These are phyloP conservation scores for Gobiocypris rarus DNA, from an alignment of 2,113 vertebrate species.

Conservation along the genomic window DNA sequence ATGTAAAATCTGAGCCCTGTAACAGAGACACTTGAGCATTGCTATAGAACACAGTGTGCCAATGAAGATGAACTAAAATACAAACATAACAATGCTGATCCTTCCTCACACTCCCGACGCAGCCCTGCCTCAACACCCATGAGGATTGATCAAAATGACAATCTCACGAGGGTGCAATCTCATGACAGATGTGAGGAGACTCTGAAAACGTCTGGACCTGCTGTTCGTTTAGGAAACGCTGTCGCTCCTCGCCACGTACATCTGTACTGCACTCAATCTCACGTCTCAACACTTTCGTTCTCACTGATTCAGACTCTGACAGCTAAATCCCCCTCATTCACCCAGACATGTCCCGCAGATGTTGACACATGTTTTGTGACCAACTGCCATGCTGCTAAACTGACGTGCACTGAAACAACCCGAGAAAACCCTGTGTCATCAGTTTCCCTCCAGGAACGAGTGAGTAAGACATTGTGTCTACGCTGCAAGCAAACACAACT, in stretches of 20 bases:
- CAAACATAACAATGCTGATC: background rate
- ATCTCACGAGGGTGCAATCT: conserved; percentile 28
- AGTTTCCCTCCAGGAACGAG: conserved; percentile 52
- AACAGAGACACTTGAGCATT: background rate
- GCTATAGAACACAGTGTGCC: background rate
- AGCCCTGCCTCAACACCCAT: background rate
- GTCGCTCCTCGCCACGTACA: background rate
- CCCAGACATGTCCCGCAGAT: conserved; percentile 25
- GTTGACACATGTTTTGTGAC: conserved; percentile 48
- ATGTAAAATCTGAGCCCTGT: background rate
- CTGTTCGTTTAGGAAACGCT: conserved; percentile 27
- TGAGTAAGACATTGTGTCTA: background rate
- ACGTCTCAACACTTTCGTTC: conserved; percentile 26
- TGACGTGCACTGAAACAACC: conserved; percentile 61
- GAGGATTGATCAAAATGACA: conserved; percentile 5
- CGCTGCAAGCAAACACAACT: background rate
- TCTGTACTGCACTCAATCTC: conserved; percentile 15
- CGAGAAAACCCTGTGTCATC: conserved; percentile 68
- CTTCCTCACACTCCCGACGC: background rate
- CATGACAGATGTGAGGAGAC: conserved; percentile 30
- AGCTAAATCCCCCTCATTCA: conserved; percentile 11
- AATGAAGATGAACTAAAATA: conserved; percentile 9
- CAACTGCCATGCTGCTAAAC: conserved; percentile 65
- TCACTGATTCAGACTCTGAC: background rate
- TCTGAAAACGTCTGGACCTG: background rate